Conservation (phyloP, 2,113 vertebrate species). For the Ailurus styani region DNA sequence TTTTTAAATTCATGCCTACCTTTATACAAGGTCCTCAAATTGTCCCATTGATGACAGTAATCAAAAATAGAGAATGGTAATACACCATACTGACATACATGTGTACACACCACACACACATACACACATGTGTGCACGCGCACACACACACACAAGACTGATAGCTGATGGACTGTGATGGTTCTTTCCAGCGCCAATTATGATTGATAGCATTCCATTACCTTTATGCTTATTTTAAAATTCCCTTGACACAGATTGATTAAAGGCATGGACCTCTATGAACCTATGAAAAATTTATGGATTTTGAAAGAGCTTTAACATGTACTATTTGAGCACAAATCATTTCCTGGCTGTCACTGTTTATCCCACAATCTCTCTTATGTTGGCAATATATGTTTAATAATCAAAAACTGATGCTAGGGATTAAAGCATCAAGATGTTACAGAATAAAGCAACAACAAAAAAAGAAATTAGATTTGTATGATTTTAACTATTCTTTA, state of each 20-base stretch:
- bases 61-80: slow-evolving; percentile 20
- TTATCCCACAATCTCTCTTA: slow-evolving; percentile 69
- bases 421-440: slow-evolving; percentile 83
- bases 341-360: slow-evolving; percentile 68
- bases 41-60: background rate
- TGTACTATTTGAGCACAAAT: slow-evolving; percentile 76
- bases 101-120: background rate
- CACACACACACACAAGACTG: background rate
- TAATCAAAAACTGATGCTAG: slow-evolving; percentile 79
- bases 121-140: background rate
- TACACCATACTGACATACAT: background rate
- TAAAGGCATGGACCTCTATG: slow-evolving; percentile 71
- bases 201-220: slow-evolving; percentile 74
- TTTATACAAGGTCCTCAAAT: background rate
- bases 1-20: background rate
- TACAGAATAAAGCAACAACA: slow-evolving; percentile 77
- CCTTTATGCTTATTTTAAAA: slow-evolving; percentile 77
- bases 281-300: slow-evolving; percentile 78
- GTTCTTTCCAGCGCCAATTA: slow-evolving; percentile 54
- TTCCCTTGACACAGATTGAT: slow-evolving; percentile 77
- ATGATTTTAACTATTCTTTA: slow-evolving; percentile 87
- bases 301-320: slow-evolving; percentile 75
- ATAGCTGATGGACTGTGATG: slow-evolving; percentile 18
- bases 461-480: slow-evolving; percentile 83
- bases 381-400: slow-evolving; percentile 77